A percentile compares a stretch with the other conserved stretches of the same genome.
Conservation (phyloP, 2,888 invertebrate genomes). For the Leucophora obtusa region DNA sequence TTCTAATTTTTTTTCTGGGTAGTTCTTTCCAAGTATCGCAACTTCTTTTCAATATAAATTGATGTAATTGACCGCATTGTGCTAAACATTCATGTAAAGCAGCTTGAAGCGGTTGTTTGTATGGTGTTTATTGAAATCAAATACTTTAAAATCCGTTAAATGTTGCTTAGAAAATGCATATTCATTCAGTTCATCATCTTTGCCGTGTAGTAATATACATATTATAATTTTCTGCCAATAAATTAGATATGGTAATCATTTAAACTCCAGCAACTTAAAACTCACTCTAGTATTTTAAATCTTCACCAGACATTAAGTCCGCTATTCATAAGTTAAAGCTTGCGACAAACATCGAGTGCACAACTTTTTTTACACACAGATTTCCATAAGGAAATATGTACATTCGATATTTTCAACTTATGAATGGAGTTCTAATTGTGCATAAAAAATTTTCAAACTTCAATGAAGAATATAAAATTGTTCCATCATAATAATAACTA, state of each 20-base stretch:
- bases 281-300: slow-evolving; percentile 67
- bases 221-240: slow-evolving; percentile 50
- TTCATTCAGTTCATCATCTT: slow-evolving; percentile 70
- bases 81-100: slow-evolving; percentile 68
- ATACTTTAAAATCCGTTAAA: slow-evolving; percentile 65
- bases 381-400: too few relatives aligned
- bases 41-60: slow-evolving; percentile 74
- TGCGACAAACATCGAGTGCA: too few relatives aligned
- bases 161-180: slow-evolving; percentile 70
- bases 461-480: slow-evolving; percentile 77
- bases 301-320: slow-evolving; percentile 66
- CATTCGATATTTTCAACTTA: too few relatives aligned
- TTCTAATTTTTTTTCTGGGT: too few relatives aligned
- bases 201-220: slow-evolving; percentile 40
- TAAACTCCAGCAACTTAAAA: neutral
- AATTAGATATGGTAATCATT: neutral
- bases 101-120: neutral
- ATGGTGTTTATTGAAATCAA: slow-evolving; percentile 17
- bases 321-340: too few relatives aligned
- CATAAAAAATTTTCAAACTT: slow-evolving; percentile 75
- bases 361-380: too few relatives aligned
- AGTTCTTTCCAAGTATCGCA: slow-evolving; percentile 75
- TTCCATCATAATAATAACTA: slow-evolving; percentile 70
- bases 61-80: slow-evolving; percentile 75
- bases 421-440: too few relatives aligned